These are phyloP conservation scores for Petrocephalus zakoni DNA, from an alignment of 2,113 vertebrate species.

Conservation along the genomic window DNA sequence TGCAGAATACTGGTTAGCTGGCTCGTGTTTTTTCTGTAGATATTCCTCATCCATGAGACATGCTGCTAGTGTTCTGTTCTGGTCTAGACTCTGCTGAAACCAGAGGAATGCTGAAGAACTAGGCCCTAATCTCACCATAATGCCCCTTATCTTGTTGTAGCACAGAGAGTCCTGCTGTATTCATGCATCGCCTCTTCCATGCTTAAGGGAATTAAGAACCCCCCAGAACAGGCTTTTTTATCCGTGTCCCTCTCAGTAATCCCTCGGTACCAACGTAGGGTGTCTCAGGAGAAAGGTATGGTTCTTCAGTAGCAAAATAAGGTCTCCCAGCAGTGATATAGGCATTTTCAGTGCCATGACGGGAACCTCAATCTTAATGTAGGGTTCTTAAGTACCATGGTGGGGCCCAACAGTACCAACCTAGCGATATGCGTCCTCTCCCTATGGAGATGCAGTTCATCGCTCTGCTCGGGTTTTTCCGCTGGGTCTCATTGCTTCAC, in stretches of 20 bases:
- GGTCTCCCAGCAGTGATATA: neutral
- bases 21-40: neutral
- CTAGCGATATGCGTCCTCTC: neutral
- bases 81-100: neutral
- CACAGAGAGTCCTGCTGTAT: neutral
- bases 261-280: neutral
- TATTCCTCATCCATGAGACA: neutral
- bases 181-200: neutral
- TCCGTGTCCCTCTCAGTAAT: neutral
- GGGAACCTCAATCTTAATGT: neutral
- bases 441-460: neutral
- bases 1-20: neutral
- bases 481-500: neutral
- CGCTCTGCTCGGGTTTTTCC: neutral
- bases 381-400: neutral
- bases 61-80: neutral
- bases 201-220: neutral
- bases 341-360: neutral
- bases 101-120: neutral
- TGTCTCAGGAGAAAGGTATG: neutral
- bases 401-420: neutral
- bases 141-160: neutral
- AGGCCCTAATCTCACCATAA: neutral
- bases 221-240: neutral
- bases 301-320: neutral